phyloP scores from a whole-genome alignment of 2,797 vertebrate genomes.

The Acanthiza pusilla region DNA sequence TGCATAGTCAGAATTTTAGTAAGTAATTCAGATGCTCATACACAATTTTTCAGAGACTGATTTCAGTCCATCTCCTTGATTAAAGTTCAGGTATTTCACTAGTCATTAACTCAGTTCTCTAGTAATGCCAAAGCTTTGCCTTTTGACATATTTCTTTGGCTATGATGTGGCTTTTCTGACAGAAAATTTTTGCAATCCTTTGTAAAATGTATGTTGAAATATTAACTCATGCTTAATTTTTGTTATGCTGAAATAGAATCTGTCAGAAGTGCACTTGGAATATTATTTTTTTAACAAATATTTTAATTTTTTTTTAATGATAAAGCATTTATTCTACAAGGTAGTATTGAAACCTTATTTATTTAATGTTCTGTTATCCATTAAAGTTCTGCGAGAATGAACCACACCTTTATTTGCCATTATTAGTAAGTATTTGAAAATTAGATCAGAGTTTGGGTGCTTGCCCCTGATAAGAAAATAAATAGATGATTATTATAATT shows the following conservation, averaged over 20 bases:
- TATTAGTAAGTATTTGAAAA: conserved; percentile 21
- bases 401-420: background rate
- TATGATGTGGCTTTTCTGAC: background rate
- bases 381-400: conserved; percentile 3
- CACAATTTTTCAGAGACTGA: conserved; percentile 15
- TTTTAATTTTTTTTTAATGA: background rate
- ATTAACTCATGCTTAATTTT: background rate
- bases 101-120: background rate
- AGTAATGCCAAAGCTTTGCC: background rate
- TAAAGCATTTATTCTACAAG: background rate
- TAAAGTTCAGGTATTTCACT: background rate
- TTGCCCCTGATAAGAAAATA: conserved; percentile 49
- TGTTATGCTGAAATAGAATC: background rate
- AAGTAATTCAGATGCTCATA: background rate
- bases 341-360: background rate
- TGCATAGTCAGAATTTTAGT: background rate
- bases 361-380: background rate
- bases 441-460: conserved; percentile 28
- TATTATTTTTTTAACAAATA: conserved; percentile 15
- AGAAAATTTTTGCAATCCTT: background rate
- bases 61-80: conserved; percentile 25
- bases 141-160: background rate
- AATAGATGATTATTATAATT: conserved; percentile 32
- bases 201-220: background rate
- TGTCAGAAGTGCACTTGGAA: background rate